Base-by-base conservation (phyloP, 2,797 vertebrate genomes). In the Silurus lanzhouensis region DNA sequence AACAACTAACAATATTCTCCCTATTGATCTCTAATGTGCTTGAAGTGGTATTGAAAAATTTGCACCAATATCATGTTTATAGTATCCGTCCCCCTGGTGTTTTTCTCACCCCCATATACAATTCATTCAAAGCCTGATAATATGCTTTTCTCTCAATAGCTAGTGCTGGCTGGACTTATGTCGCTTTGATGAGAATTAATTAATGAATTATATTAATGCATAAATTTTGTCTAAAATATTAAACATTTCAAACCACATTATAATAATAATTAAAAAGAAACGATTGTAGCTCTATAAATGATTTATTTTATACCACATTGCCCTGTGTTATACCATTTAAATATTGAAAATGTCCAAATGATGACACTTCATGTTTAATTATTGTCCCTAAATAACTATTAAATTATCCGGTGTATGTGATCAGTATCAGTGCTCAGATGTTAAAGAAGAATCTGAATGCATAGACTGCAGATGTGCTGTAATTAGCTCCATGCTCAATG, bases 381-480 rank as follows among this genome's bases (percentile, higher is more conserved):
- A 68, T 44, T 38, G 70, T 10, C 38, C 68, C 61, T 31, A 81
- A 52, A 81, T 68, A 81, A 60, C 70, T 76, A 76, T 84, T 84
- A 70, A 84, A 87, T 84, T 81, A 84, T 87, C 52, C 13, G 44
- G 22, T 84, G 72, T 86, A 75, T 55, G 17, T 83, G 84, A 87
- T 67, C 87, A 83, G 82, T 79, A 72, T 86, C 80, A 81, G 6
- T 85, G 64, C 85, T 86, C 52, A 67, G 44, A 83, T 60, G 84
- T 83, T 81, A 83, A 86, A 82, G 52, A 80, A 58, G 86, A 84
- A 85, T 82, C 71, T 88, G 87, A 86, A 83, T 82, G 77, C 61
- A 57, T 82, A 85, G 84, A 77, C 84, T 82, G 71, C 87, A 87
- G 84, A 88, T 89, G 85, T 89, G 87, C 81, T 86, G 81, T 87